Evolutionary conservation across 2,888 invertebrate genomes (phyloP), one percentile per base, ranked within the genome.

Genomic region (Cartodere bifasciata): DNA sequence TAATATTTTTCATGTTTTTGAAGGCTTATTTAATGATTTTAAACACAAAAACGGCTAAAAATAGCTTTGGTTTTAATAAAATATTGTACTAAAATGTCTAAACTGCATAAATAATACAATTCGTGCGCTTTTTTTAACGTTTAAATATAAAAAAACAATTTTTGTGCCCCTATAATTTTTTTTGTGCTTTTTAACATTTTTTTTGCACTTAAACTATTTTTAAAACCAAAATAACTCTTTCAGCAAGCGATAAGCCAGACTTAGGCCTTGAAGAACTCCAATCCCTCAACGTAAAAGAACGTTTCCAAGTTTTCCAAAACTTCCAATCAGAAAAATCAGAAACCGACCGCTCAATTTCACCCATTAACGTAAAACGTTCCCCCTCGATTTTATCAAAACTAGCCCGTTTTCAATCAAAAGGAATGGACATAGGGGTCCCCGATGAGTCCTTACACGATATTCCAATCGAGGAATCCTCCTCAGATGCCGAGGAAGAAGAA

Each of bases 161-260:
- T n/a, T n/a, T n/a, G n/a, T n/a, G n/a, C n/a, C n/a, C n/a, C n/a
- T n/a, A n/a, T n/a, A n/a, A n/a, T n/a, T n/a, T n/a, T n/a, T n/a
- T n/a, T n/a, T n/a, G n/a, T n/a, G n/a, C n/a, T n/a, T n/a, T n/a
- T n/a, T n/a, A n/a, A n/a, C n/a, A n/a, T n/a, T n/a, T n/a, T n/a
- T n/a, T n/a, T n/a, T n/a, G n/a, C n/a, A n/a, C n/a, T n/a, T n/a
- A n/a, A n/a, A n/a, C n/a, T n/a, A n/a, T n/a, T n/a, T n/a, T n/a
- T n/a, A n/a, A n/a, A n/a, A n/a, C n/a, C n/a, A n/a, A n/a, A n/a
- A n/a, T n/a, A n/a, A n/a, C n/a, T n/a, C n/a, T n/a, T 45, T 3
- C 62, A 86, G 86, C 86, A 21, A 85, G 85, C 33, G 83, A 85
- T 59, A 86, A 86, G 50, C 82, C 86, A 2, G 81, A 84, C 58